These are phyloP conservation scores for Euwallacea fornicatus DNA, from an alignment of 1,140 invertebrate genomes.

Conservation along the genomic window DNA sequence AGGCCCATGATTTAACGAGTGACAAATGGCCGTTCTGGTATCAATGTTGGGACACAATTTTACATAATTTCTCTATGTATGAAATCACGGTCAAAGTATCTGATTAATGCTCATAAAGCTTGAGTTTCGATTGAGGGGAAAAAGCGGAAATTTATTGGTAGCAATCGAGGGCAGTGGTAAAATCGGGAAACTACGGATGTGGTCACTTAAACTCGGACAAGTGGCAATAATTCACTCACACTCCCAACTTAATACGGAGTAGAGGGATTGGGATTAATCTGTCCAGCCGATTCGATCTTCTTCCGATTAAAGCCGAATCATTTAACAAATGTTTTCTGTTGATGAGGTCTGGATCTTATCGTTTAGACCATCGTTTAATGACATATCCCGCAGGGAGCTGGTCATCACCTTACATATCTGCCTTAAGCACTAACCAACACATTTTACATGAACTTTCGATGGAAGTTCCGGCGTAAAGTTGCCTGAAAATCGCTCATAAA, in stretches of 20 bases:
- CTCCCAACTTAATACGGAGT: conserved; percentile 4
- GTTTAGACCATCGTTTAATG: too few relatives aligned
- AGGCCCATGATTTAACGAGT: conserved; percentile 46
- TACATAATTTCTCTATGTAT: neutral
- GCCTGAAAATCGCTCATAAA: too few relatives aligned
- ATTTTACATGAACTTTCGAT: too few relatives aligned
- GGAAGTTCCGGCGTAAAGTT: too few relatives aligned
- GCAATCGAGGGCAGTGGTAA: neutral
- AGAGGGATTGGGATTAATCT: conserved; percentile 10
- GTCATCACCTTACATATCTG: too few relatives aligned
- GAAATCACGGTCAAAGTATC: too few relatives aligned
- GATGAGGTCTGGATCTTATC: too few relatives aligned
- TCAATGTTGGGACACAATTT: conserved; percentile 19
- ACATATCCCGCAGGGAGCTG: too few relatives aligned
- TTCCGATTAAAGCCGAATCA: neutral
- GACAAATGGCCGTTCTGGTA: conserved; percentile 41
- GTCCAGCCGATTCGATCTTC: neutral
- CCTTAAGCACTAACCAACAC: too few relatives aligned
- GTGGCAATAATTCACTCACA: conserved; percentile 11
- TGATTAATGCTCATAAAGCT: too few relatives aligned
- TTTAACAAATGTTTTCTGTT: conserved; percentile 1
- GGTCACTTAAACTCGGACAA: conserved; percentile 4
- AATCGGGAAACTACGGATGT: conserved; percentile 5
- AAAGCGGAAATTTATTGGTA: neutral
- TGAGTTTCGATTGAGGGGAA: neutral